Percentiles rank a stretch among this genome's conserved stretches.
Evolutionary conservation across 1,140 invertebrate species (phyloP).

Genomic region (Eciton burchellii): DNA sequence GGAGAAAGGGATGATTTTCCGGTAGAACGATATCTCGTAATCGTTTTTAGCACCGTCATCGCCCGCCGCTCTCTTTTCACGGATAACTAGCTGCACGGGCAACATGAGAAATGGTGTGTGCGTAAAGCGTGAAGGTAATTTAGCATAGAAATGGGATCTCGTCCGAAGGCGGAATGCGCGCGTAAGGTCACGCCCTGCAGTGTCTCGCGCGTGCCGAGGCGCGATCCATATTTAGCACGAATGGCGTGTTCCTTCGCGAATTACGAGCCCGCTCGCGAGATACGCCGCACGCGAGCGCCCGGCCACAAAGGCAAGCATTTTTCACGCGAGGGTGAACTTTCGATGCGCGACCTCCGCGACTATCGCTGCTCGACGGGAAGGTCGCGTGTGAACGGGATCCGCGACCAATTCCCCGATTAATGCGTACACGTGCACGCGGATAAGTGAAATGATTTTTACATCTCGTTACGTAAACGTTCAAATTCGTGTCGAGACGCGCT

Average conservation of each 20-base stretch:
- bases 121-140: slow-evolving; percentile 8
- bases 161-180: slow-evolving; percentile 17
- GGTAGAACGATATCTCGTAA: not conserved
- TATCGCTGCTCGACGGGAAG: slow-evolving; percentile 27
- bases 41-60: not conserved
- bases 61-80: not conserved
- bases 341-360: not conserved
- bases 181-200: slow-evolving; percentile 27
- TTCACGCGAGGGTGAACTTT: slow-evolving; percentile 26
- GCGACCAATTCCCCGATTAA: slow-evolving; percentile 13
- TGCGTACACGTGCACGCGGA: not conserved
- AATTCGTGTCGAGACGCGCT: too few relatives aligned
- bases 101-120: not conserved
- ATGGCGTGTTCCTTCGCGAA: slow-evolving; percentile 41
- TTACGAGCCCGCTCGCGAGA: slow-evolving; percentile 33
- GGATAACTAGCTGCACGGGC: not conserved
- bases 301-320: slow-evolving; percentile 30
- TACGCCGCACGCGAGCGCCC: slow-evolving; percentile 44
- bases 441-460: too few relatives aligned
- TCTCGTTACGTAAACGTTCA: too few relatives aligned
- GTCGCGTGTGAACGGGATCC: not conserved
- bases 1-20: not conserved
- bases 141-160: slow-evolving; percentile 10
- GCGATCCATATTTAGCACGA: slow-evolving; percentile 48
- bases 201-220: slow-evolving; percentile 29